Percentiles rank a stretch among this genome's conserved stretches.
Evolutionary conservation across 2,113 vertebrate genomes (phyloP).

Genomic region (Polypterus senegalus): DNA sequence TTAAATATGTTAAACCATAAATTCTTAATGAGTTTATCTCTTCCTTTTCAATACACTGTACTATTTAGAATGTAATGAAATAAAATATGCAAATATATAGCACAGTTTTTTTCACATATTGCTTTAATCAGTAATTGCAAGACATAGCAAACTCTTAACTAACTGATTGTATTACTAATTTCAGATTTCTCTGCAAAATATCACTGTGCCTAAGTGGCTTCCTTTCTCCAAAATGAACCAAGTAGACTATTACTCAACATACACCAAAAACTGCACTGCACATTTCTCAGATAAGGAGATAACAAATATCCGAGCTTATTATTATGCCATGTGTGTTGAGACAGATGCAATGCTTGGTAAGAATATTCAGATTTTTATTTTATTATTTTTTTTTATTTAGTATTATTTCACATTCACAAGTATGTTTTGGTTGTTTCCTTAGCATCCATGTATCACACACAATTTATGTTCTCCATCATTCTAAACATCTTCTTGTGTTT

Average conservation of each 20-base stretch:
- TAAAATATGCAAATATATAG: too few relatives aligned
- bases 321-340: constrained; percentile 96
- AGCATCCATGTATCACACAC: too few relatives aligned
- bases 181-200: constrained; percentile 62
- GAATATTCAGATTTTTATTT: constrained; percentile 20
- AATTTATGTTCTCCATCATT: too few relatives aligned
- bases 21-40: too few relatives aligned
- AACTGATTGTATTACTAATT: constrained; percentile 23
- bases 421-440: too few relatives aligned
- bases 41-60: too few relatives aligned
- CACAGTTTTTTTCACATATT: constrained; percentile 1
- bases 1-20: too few relatives aligned
- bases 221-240: constrained; percentile 73
- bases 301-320: constrained; percentile 70
- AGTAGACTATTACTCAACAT: constrained; percentile 83
- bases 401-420: too few relatives aligned
- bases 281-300: constrained; percentile 74
- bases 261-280: constrained; percentile 89
- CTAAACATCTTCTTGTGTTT: too few relatives aligned
- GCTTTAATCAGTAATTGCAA: neutral
- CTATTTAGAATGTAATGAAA: too few relatives aligned
- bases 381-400: too few relatives aligned
- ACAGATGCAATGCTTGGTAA: constrained; percentile 86
- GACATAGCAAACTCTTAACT: constrained; percentile 12
- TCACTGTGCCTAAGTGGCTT: constrained; percentile 77